Percentiles rank a stretch among this genome's conserved stretches.
Evolutionary conservation across 2,113 vertebrate species (phyloP).

Genomic region (Protobothrops flavoviridis): DNA sequence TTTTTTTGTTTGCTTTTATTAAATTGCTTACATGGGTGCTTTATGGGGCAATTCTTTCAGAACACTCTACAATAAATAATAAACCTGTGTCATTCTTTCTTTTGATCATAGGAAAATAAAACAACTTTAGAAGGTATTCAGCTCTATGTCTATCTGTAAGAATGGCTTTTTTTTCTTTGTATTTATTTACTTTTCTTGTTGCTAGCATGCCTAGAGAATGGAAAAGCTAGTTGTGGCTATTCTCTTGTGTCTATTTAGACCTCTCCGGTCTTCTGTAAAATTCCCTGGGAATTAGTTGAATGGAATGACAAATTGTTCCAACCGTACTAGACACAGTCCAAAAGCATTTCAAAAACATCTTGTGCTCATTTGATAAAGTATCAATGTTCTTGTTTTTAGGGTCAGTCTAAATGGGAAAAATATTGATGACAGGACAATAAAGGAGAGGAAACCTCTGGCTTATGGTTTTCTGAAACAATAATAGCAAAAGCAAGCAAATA

Average conservation of each 20-base stretch:
- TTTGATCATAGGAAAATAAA: conserved; percentile 73
- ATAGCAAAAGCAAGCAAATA: background rate
- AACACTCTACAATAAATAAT: conserved; percentile 66
- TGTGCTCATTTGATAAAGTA: conserved; percentile 3
- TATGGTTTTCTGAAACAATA: background rate
- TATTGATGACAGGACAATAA: conserved; percentile 3
- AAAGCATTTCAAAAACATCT: conserved; percentile 23
- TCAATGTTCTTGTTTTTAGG: conserved; percentile 29
- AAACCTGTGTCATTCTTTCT: conserved; percentile 68
- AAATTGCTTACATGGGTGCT: conserved; percentile 24
- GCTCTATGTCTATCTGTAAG: conserved; percentile 60
- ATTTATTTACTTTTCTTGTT: conserved; percentile 61
- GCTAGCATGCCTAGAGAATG: conserved; percentile 40
- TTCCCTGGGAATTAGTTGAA: conserved; percentile 50
- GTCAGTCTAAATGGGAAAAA: conserved; percentile 28
- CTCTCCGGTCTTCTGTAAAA: conserved; percentile 46
- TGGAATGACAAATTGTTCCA: conserved; percentile 45
- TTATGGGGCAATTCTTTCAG: conserved; percentile 54
- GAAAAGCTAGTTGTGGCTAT: conserved; percentile 39
- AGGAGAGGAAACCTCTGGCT: background rate
- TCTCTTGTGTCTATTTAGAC: conserved; percentile 58
- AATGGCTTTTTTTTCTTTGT: conserved; percentile 46
- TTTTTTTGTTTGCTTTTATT: background rate
- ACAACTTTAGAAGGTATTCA: conserved; percentile 75
- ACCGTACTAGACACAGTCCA: conserved; percentile 43